Conservation (phyloP, 1,140 invertebrate species). For the Trichonephila clavipes region DNA sequence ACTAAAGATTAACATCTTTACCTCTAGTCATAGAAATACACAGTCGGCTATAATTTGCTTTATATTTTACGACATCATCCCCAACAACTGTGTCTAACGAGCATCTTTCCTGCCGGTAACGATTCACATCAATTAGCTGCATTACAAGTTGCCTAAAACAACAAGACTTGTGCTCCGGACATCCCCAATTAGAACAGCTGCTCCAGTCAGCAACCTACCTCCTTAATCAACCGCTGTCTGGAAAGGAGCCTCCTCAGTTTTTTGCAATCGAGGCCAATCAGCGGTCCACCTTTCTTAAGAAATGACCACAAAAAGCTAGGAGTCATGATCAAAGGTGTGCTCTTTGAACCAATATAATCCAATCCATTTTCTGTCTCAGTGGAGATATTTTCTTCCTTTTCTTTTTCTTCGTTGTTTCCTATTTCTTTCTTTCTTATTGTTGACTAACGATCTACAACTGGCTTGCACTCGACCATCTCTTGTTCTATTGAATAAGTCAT, state of each 20-base stretch:
- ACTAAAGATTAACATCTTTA: no score
- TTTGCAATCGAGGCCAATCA: conserved; percentile 58
- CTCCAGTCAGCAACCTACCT: not conserved
- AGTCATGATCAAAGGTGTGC: conserved; percentile 52
- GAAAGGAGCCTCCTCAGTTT: not conserved
- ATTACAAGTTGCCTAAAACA: conserved; percentile 30
- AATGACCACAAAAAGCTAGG: conserved; percentile 62
- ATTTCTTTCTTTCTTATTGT: not conserved
- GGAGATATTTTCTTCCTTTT: not conserved
- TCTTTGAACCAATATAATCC: conserved; percentile 69
- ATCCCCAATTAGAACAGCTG: conserved; percentile 55
- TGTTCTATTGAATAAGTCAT: not conserved
- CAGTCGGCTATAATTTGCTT: not conserved
- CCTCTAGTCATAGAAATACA: not conserved
- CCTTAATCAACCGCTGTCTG: conserved; percentile 31
- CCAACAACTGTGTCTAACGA: conserved; percentile 10
- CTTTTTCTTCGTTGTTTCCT: not conserved
- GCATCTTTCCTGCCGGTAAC: not conserved
- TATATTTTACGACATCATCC: not conserved
- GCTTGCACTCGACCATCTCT: not conserved
- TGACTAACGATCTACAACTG: conserved; percentile 13
- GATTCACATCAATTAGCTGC: conserved; percentile 23
- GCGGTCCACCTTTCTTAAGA: conserved; percentile 11
- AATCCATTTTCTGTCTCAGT: conserved; percentile 57
- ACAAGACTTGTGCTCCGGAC: conserved; percentile 9